Base-by-base conservation (phyloP, 2,797 vertebrate species). In the Aphelocoma californica region DNA sequence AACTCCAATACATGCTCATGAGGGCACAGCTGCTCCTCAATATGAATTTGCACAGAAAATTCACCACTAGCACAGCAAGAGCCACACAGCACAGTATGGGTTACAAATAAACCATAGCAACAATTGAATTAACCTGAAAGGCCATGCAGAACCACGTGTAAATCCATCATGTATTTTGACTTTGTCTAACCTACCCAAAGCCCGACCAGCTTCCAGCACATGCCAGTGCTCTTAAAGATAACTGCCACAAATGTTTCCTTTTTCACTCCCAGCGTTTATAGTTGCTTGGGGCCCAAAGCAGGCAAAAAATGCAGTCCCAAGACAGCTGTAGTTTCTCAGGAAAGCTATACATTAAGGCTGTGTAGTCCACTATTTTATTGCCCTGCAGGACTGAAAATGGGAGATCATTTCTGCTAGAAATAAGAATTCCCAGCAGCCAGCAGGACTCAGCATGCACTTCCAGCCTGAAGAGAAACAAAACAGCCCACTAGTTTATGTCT, bases 311-410 rank as follows among this genome's bases (percentile, higher is more conserved):
- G 17, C 31, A 44, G 64, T 81, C 95, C 91, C 94, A 73, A 95
- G 88, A n/a, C 96, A 96, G 94, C 90, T 95, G 93, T 58, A 95
- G 71, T 45, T 94, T 89, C 93, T 95, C 92, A 85, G 84, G 45
- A 89, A 93, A 90, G 50, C 56, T 53, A 65, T n/a, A 92, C 83
- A 84, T 90, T 92, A 86, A 80, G 86, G 65, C 60, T 84, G 69
- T 56, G 44, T 42, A 90, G 91, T 88, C 67, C 88, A 92, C 61
- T 95, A n/a, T 74, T 91, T 93, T 82, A 90, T 74, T 77, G 81
- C 71, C 67, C 48, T 67, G 64, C 71, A 95, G 25, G 57, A 86
- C 53, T 88, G 18, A 77, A 96, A 93, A 94, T 31, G 44, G 88
- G 79, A 92, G 53, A 80, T 61, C 14, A 65, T 85, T 94, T 85